Conservation (phyloP, 2,113 vertebrate species). For the Melanerpes aurifrons region DNA sequence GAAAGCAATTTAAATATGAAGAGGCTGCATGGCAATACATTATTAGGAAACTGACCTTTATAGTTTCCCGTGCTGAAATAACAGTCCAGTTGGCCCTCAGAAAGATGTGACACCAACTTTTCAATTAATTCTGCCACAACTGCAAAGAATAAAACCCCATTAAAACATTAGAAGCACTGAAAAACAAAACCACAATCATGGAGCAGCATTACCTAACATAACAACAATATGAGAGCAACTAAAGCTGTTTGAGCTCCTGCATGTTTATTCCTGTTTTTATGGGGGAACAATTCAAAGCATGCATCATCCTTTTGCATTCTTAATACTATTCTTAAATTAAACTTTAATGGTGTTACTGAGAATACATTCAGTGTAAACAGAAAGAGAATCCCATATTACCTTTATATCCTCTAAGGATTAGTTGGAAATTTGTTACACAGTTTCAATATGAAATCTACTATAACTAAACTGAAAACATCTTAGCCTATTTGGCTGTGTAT, state of each 20-base stretch:
- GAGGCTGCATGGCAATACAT: background rate
- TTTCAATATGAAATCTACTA: conserved; percentile 54
- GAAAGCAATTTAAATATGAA: background rate
- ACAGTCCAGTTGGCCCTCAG: conserved; percentile 76
- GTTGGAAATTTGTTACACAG: conserved; percentile 55
- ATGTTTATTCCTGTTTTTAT: conserved; percentile 17
- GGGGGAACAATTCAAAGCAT: conserved; percentile 31
- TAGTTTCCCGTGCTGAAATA: conserved; percentile 79
- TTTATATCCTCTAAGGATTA: conserved; percentile 55
- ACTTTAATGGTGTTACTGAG: conserved; percentile 68
- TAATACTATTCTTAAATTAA: conserved; percentile 61
- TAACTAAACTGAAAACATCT: conserved; percentile 40
- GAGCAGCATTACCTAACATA: background rate
- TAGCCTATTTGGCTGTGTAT: background rate
- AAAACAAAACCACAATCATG: background rate
- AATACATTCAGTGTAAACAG: conserved; percentile 55
- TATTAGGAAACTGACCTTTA: conserved; percentile 83
- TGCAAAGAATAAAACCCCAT: conserved; percentile 72
- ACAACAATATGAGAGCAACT: background rate
- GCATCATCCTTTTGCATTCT: conserved; percentile 43
- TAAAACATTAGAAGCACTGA: conserved; percentile 30
- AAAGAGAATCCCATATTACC: conserved; percentile 29
- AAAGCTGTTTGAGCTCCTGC: conserved; percentile 20
- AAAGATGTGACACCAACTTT: conserved; percentile 82
- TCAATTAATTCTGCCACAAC: conserved; percentile 89